A percentile compares a stretch with the other conserved stretches of the same genome.
phyloP scores from a whole-genome alignment of 2,888 invertebrate species.

The Chouioia cunea region DNA sequence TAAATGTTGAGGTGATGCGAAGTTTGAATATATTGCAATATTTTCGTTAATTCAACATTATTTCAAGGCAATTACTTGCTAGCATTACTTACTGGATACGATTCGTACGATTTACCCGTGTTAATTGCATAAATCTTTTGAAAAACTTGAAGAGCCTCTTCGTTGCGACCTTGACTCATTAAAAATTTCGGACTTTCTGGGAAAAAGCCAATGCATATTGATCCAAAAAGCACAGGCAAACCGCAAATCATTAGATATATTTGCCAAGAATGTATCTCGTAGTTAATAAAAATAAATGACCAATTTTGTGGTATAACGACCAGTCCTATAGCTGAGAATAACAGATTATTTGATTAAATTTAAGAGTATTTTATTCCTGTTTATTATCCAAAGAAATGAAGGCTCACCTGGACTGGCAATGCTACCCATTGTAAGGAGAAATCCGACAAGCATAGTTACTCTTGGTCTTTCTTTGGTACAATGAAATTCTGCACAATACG shows the following conservation, averaged over 20 bases:
- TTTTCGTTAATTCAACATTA: no score
- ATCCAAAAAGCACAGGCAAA: constrained; percentile 77
- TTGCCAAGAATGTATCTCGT: constrained; percentile 67
- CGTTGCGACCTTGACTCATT: constrained; percentile 77
- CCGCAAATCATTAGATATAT: constrained; percentile 69
- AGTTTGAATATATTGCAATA: no score
- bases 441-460: constrained; percentile 71
- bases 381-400: not conserved
- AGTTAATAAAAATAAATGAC: constrained; percentile 44
- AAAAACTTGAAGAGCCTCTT: constrained; percentile 77
- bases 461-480: constrained; percentile 60
- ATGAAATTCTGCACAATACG: constrained; percentile 70
- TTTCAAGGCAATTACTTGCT: no score
- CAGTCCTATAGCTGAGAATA: constrained; percentile 77
- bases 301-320: constrained; percentile 72
- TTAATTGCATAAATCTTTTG: constrained; percentile 76
- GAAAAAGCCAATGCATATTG: constrained; percentile 73
- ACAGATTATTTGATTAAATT: not conserved
- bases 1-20: no score
- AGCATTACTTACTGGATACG: constrained; percentile 75
- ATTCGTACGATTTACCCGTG: constrained; percentile 73
- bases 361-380: not conserved
- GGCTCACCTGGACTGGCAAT: constrained; percentile 67
- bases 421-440: constrained; percentile 74
- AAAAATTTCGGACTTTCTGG: constrained; percentile 87